Conservation (phyloP, 2,888 invertebrate species). For the Zygogramma bicolorata region DNA sequence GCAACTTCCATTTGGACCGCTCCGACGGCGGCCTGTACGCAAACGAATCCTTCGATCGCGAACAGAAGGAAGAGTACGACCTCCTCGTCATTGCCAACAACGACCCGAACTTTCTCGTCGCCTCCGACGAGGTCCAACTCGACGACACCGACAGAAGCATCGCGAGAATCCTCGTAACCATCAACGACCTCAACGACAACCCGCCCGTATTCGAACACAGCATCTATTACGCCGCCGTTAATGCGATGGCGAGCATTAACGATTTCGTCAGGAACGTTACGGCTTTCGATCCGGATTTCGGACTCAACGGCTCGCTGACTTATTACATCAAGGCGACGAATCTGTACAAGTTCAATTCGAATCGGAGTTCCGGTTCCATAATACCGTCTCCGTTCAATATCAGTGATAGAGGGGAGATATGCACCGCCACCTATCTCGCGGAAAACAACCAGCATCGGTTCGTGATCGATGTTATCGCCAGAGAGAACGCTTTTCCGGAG, state of each 20-base stretch:
- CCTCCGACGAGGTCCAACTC: slow-evolving; percentile 67
- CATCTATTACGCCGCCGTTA: slow-evolving; percentile 72
- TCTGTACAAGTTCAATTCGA: slow-evolving; percentile 82
- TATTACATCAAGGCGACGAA: slow-evolving; percentile 87
- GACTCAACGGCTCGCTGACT: slow-evolving; percentile 84
- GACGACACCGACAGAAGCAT: slow-evolving; percentile 75
- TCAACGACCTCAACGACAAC: slow-evolving; percentile 89
- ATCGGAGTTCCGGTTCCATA: slow-evolving; percentile 84
- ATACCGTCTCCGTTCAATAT: slow-evolving; percentile 90
- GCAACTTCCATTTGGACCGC: slow-evolving; percentile 83
- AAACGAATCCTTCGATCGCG: slow-evolving; percentile 85
- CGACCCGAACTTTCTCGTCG: slow-evolving; percentile 79
- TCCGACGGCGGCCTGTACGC: slow-evolving; percentile 84
- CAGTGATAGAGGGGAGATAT: slow-evolving; percentile 77
- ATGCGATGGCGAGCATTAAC: slow-evolving; percentile 82
- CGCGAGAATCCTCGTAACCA: slow-evolving; percentile 77
- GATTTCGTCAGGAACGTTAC: slow-evolving; percentile 80
- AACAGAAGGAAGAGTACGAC: slow-evolving; percentile 79
- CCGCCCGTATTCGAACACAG: slow-evolving; percentile 71
- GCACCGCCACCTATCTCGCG: slow-evolving; percentile 85
- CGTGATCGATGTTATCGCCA: slow-evolving; percentile 85
- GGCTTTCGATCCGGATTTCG: slow-evolving; percentile 86
- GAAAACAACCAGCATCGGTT: slow-evolving; percentile 92
- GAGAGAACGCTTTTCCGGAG: slow-evolving; percentile 83
- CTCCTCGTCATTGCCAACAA: slow-evolving; percentile 87